Evolutionary conservation across 1,140 invertebrate species (phyloP).

Genomic region (Platyscapa corneri): DNA sequence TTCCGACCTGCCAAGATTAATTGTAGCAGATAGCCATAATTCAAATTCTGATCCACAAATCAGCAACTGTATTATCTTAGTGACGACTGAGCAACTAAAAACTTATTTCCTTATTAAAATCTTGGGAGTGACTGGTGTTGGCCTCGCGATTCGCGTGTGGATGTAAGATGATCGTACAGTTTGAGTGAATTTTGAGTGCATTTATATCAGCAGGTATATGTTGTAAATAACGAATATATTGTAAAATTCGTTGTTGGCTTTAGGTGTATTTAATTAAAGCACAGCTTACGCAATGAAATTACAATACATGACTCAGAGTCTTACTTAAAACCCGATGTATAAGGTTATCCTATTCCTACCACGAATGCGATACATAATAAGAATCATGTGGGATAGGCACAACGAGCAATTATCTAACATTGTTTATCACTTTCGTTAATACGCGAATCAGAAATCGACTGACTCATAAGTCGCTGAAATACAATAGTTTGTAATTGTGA

Average conservation of each 20-base stretch:
- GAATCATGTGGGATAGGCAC: background rate
- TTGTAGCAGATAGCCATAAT: background rate
- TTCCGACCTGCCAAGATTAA: too few relatives aligned
- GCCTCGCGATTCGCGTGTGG: background rate
- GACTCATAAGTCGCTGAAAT: background rate
- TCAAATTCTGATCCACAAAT: background rate
- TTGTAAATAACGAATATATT: background rate
- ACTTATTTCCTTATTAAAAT: too few relatives aligned
- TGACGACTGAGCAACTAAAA: too few relatives aligned
- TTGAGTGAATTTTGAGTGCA: background rate
- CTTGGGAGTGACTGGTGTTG: background rate
- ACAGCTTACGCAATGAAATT: background rate
- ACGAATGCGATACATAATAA: background rate
- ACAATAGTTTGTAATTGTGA: background rate
- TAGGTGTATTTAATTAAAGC: background rate
- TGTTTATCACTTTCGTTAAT: background rate
- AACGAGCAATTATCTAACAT: background rate
- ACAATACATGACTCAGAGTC: background rate
- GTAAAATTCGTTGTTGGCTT: background rate
- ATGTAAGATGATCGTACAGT: background rate
- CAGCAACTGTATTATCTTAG: too few relatives aligned
- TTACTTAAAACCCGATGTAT: background rate
- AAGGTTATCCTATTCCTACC: background rate
- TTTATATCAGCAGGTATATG: background rate
- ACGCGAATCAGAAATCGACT: background rate